Base-by-base conservation (phyloP, 2,888 invertebrate species). In the Andrena trimmerana region DNA sequence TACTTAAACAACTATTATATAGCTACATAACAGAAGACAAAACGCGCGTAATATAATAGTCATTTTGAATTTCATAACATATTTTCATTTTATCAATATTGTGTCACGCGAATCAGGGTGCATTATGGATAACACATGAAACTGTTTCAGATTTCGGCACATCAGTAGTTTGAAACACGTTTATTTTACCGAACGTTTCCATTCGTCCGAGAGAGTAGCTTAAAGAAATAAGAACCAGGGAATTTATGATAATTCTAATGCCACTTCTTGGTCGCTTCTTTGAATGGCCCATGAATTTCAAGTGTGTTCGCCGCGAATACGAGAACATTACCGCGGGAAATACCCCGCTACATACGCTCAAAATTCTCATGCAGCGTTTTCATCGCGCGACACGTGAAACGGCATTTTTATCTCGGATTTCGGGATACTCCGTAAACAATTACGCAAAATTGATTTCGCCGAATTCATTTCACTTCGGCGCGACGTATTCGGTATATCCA, bases 231-330 rank as follows among this genome's bases (percentile, higher is more conserved):
- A 70, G 70, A 74, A 71, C 71, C 52, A 13, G 57, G 50, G 63
- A 78, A 70, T 84, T 73, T 83, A 85, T 80, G 86, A 80, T 86
- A 85, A 86, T 86, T 82, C 71, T 31, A 57, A 80, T 87, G 74
- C 80, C 76, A 66, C 77, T 65, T 79, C 73, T 68, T 79, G 78
- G 65, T 73, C 74, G 78, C 67, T 63, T 77, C 72, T 33, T 75
- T 72, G 77, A 86, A 87, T 81, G 67, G 81, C 62, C 85, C 73
- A 87, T 87, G 87, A 87, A 87, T 87, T 83, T 73, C 83, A 85
- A 87, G 77, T 50, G 76, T 60, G 59, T 63, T 77, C 78, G 54
- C 33, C 48, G n/a, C 36, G 78, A 86, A 79, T 85, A 75, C 63
- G 75, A 78, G 73, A 75, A 57, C 62, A 69, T 78, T 74, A 68